Evolutionary conservation across 92 coral and sea anemone species (phyloP), one percentile per base, ranked within the genome.

Genomic region (Siderastrea radians): DNA sequence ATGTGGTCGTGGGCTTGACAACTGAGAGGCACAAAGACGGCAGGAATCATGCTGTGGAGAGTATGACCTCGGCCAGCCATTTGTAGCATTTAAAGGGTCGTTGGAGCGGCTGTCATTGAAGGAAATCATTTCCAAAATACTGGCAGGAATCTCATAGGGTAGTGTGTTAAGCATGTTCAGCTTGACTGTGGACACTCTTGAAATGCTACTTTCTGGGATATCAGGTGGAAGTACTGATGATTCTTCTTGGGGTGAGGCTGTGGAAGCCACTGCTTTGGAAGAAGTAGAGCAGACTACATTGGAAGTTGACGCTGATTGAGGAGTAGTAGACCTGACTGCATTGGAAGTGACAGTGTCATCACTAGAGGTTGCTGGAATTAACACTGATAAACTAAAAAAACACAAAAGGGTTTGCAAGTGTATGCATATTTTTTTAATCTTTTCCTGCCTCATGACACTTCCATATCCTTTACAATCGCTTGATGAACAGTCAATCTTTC

Each of bases 391-490:
- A 77, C 72, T 49, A 10, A 51, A n/a, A 62, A 81, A 38, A 46
- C 68, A 63, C 4, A 49, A 86, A 16, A 77, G 77, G 55, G 38
- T 50, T 52, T 85, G 83, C 13, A 47, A 75, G 83, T 85, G 89
- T n/a, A 86, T 64, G 68, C 84, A 77, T 43, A 78, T 58, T 49
- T 71, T 72, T 55, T 85, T 85, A 5, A 46, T 85, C 45, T 59
- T 65, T 12, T 78, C 83, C 61, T 75, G 89, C 17, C 48, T 59
- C 17, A 48, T 80, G 4, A 50, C 80, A 75, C 82, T 75, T 6
- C 53, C 73, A 75, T 75, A 53, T 12, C 84, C 84, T 14, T 66
- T 66, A 70, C 90, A 86, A 4, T 86, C 83, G 38, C 15, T 53
- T 38, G 84, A 81, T 1, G 72, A 60, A 67, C 90, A 86, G 1